A percentile compares a stretch with the other conserved stretches of the same genome.
These are phyloP conservation scores for Hormaphis cornu DNA, from an alignment of 1,140 invertebrate species.

Conservation along the genomic window DNA sequence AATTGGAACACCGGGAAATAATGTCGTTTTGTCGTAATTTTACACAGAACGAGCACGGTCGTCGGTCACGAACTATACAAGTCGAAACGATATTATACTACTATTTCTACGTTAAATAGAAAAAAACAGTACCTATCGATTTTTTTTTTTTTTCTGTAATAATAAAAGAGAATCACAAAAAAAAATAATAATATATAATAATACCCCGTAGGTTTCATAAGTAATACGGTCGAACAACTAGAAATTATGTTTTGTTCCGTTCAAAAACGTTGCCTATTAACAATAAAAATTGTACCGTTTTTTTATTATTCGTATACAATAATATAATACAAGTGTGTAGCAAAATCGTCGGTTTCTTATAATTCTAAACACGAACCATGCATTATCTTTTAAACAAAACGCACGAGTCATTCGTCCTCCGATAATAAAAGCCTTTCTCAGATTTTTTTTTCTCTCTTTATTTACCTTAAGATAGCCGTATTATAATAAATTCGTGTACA, in stretches of 20 bases:
- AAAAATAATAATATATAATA: neutral
- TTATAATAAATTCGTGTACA: neutral
- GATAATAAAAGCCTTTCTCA: conserved; percentile 7
- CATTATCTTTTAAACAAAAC: conserved; percentile 7
- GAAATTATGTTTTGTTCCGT: neutral
- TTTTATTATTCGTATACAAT: too few relatives aligned
- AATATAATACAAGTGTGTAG: too few relatives aligned
- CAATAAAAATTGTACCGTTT: too few relatives aligned
- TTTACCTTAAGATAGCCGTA: neutral
- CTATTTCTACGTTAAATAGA: too few relatives aligned
- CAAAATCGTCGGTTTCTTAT: conserved; percentile 19
- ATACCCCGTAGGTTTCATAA: too few relatives aligned
- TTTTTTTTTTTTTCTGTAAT: too few relatives aligned
- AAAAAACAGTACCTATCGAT: too few relatives aligned
- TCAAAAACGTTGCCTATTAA: conserved; percentile 7
- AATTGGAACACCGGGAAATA: conserved; percentile 1
- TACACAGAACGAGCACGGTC: neutral
- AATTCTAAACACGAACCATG: neutral
- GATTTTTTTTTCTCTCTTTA: neutral
- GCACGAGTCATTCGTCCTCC: conserved; percentile 21
- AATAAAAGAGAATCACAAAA: too few relatives aligned
- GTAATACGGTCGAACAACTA: conserved; percentile 3
- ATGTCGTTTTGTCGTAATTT: conserved; percentile 2
- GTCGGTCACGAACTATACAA: conserved; percentile 9
- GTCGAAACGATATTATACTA: neutral